These are phyloP conservation scores for Aphaenogaster floridana DNA, from an alignment of 1,140 invertebrate genomes.

Conservation along the genomic window DNA sequence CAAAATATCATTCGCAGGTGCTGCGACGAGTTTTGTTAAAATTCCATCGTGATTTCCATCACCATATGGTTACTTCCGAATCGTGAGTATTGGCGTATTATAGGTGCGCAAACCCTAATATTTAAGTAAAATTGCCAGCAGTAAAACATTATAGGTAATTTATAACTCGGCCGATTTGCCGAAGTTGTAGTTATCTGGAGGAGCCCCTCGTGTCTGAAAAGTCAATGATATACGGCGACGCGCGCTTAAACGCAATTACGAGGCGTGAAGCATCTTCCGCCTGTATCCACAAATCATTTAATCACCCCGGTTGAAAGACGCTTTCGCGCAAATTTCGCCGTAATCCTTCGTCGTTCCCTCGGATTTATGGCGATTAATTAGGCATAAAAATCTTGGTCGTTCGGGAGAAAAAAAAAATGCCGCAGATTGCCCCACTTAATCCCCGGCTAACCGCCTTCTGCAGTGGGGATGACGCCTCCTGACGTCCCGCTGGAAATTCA, in stretches of 20 bases:
- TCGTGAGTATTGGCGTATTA: background rate
- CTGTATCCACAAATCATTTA: slow-evolving; percentile 77
- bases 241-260: slow-evolving; percentile 71
- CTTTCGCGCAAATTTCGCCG: slow-evolving; percentile 76
- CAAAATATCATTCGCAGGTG: background rate
- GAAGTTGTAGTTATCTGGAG: slow-evolving; percentile 43
- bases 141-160: slow-evolving; percentile 27
- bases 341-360: slow-evolving; percentile 78
- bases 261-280: slow-evolving; percentile 69
- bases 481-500: slow-evolving; percentile 83
- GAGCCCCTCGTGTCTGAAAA: slow-evolving; percentile 36
- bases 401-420: slow-evolving; percentile 81
- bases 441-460: slow-evolving; percentile 77
- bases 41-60: background rate
- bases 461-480: slow-evolving; percentile 82
- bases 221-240: slow-evolving; percentile 58
- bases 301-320: slow-evolving; percentile 72
- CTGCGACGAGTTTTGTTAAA: background rate
- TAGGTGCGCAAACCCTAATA: background rate
- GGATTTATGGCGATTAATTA: slow-evolving; percentile 86
- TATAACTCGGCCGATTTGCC: slow-evolving; percentile 40
- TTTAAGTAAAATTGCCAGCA: slow-evolving; percentile 8
- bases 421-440: slow-evolving; percentile 85
- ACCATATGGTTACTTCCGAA: background rate
- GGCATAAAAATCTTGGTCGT: slow-evolving; percentile 81